Percentiles rank a stretch among this genome's conserved stretches.
Conservation (phyloP, 2,797 vertebrate species). For the Oreochromis grahami region DNA sequence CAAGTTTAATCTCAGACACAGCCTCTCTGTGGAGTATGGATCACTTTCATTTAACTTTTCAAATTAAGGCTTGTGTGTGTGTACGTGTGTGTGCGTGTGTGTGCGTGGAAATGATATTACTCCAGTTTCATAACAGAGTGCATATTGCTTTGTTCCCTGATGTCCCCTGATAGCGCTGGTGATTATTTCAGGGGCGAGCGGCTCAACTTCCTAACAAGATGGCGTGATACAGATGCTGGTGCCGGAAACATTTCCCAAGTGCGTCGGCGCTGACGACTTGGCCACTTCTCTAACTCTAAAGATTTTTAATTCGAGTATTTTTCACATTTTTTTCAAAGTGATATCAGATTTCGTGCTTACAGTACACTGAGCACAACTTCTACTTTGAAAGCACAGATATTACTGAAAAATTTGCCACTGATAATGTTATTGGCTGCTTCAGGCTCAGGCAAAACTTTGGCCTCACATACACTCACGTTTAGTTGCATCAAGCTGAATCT, state of each 20-base stretch:
- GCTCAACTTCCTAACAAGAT: conserved; percentile 33
- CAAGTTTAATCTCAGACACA: conserved; percentile 19
- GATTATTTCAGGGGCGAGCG: conserved; percentile 33
- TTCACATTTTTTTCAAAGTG: neutral
- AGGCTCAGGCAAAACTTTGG: neutral
- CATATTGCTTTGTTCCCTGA: conserved; percentile 61
- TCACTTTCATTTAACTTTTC: conserved; percentile 40
- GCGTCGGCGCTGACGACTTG: neutral
- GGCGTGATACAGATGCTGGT: neutral
- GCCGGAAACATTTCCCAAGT: conserved; percentile 11
- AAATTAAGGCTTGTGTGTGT: neutral
- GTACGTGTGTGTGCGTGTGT: neutral
- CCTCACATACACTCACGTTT: neutral
- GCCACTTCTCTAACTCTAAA: neutral
- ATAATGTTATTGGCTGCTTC: neutral
- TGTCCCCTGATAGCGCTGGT: conserved; percentile 25
- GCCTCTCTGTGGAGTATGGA: conserved; percentile 13
- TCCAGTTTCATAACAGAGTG: conserved; percentile 48
- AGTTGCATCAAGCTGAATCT: neutral
- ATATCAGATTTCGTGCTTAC: neutral
- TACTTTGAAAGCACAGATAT: neutral
- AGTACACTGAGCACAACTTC: neutral
- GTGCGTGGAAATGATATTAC: conserved; percentile 5
- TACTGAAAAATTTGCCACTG: neutral
- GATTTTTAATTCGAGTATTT: neutral